Conservation (phyloP, 2,113 vertebrate species). For the Nycticryphes semicollaris region DNA sequence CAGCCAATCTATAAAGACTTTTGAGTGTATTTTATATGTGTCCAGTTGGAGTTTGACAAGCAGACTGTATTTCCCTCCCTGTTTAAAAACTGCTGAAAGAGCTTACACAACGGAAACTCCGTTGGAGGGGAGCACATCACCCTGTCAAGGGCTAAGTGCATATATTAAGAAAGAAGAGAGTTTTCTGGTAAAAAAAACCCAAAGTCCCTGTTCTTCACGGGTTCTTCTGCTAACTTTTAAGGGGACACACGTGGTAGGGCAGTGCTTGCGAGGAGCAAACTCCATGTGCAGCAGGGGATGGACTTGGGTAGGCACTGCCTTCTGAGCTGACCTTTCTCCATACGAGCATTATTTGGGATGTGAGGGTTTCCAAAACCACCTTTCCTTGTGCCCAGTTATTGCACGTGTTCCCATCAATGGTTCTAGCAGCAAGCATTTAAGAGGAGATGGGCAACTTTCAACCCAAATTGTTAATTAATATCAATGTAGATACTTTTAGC, state of each 20-base stretch:
- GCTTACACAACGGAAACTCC: neutral
- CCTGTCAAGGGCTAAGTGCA: neutral
- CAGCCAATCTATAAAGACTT: conserved; percentile 30
- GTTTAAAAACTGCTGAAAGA: conserved; percentile 25
- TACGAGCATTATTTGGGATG: rapidly evolving
- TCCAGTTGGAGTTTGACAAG: conserved; percentile 65
- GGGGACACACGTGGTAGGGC: neutral
- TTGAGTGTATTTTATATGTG: conserved; percentile 53
- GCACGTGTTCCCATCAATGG: rapidly evolving
- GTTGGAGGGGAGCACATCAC: neutral
- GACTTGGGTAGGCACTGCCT: rapidly evolving
- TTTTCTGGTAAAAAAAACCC: neutral
- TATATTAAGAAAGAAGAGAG: neutral
- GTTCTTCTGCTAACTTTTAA: neutral
- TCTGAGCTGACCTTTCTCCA: neutral
- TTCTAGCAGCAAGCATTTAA: neutral
- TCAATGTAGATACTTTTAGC: neutral
- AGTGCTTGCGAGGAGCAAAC: neutral
- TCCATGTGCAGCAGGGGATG: no score
- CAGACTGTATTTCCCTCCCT: conserved; percentile 6
- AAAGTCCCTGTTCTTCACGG: neutral
- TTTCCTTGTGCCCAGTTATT: neutral
- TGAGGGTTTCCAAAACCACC: neutral
- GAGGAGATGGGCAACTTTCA: neutral
- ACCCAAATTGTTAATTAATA: neutral